A percentile compares a stretch with the other conserved stretches of the same genome.
Evolutionary conservation across 2,888 invertebrate genomes (phyloP).

Genomic region (Hypolimnas misippus): DNA sequence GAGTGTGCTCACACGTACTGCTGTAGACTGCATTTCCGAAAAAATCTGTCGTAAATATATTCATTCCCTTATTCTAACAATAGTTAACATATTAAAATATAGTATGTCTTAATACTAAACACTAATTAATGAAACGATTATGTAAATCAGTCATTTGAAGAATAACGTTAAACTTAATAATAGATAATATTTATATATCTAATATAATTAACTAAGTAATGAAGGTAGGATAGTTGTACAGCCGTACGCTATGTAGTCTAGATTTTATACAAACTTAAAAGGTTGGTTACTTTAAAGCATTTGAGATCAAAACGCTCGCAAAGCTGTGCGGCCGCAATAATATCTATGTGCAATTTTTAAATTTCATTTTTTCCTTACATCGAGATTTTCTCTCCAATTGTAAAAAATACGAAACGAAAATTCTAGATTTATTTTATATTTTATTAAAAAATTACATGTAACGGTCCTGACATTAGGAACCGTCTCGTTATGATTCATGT

Average conservation of each 20-base stretch:
- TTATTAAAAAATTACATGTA: too few relatives aligned
- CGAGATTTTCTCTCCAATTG: background rate
- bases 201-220: constrained; percentile 33
- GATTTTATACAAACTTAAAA: constrained; percentile 16
- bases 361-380: background rate
- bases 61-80: constrained; percentile 32
- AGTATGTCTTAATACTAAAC: constrained; percentile 54
- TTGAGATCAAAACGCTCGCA: constrained; percentile 20
- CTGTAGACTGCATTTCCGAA: constrained; percentile 27
- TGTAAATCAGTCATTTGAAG: constrained; percentile 75
- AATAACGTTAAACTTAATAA: constrained; percentile 59
- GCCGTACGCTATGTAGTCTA: constrained; percentile 23
- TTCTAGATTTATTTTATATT: background rate
- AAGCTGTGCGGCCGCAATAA: constrained; percentile 25
- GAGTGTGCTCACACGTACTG: constrained; percentile 12
- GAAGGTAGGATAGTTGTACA: constrained; percentile 30
- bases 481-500: too few relatives aligned
- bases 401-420: background rate
- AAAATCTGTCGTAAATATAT: constrained; percentile 20
- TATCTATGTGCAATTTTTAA: background rate
- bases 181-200: constrained; percentile 45
- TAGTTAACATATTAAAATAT: constrained; percentile 57
- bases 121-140: constrained; percentile 66
- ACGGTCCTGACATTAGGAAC: too few relatives aligned
- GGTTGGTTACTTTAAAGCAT: constrained; percentile 10